Conservation (phyloP, 37 sponge, comb jelly and placozoan species). For the Halisarca cf. caerulea region DNA sequence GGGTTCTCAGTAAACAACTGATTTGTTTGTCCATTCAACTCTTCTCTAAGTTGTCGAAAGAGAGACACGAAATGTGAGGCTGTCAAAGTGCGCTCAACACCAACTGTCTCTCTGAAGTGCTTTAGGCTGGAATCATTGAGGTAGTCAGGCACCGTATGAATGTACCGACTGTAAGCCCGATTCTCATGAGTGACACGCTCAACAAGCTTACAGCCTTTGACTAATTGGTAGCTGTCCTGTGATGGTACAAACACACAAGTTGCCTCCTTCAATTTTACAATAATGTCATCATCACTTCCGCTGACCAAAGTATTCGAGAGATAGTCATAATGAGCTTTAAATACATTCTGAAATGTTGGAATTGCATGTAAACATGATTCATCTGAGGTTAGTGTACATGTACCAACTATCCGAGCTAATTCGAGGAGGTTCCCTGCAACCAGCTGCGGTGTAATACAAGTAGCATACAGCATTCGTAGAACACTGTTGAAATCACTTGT, state of each 20-base stretch:
- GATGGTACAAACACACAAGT: slow-evolving; percentile 24
- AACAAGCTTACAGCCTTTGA: slow-evolving; percentile 11
- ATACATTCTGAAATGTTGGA: not conserved
- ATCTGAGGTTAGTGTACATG: not conserved
- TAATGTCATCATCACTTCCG: not conserved
- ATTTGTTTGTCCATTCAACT: not conserved
- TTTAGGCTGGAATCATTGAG: not conserved
- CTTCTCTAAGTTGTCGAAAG: not conserved
- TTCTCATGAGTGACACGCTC: slow-evolving; percentile 1
- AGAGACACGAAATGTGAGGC: not conserved
- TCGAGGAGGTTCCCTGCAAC: not conserved
- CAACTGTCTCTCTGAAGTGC: not conserved
- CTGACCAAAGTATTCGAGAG: not conserved
- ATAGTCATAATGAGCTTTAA: not conserved
- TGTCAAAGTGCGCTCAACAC: not conserved
- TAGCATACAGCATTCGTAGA: not conserved
- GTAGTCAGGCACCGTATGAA: not conserved
- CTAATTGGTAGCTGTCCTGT: not conserved
- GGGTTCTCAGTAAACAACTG: not conserved
- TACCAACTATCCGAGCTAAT: not conserved
- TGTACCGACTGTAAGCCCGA: not conserved
- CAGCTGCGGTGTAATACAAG: not conserved
- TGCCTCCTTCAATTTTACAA: not conserved
- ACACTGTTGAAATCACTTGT: no score
- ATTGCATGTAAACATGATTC: not conserved